Conservation (phyloP, 2,113 vertebrate species). For the Erinaceus europaeus region DNA sequence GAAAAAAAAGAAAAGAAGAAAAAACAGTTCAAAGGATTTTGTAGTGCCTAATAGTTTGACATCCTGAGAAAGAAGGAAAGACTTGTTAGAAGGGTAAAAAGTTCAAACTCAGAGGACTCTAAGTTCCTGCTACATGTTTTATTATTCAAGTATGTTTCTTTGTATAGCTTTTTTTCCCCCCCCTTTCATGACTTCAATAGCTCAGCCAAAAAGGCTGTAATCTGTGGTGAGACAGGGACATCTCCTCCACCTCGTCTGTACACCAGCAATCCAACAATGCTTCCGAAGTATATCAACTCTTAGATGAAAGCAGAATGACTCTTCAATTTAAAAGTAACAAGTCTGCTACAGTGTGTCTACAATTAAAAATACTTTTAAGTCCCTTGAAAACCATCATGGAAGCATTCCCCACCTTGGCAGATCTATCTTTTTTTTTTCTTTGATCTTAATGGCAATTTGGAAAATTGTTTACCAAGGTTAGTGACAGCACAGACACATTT, state of each 20-base stretch:
- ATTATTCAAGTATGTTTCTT: conserved; percentile 42
- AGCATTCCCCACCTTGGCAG: conserved; percentile 52
- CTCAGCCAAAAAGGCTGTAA: conserved; percentile 55
- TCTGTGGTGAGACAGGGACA: conserved; percentile 64
- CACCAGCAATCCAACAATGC: conserved; percentile 46
- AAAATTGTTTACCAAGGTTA: conserved; percentile 44
- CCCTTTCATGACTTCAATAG: conserved; percentile 60
- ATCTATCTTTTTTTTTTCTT: conserved; percentile 56
- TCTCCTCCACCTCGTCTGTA: not conserved
- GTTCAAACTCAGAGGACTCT: conserved; percentile 62
- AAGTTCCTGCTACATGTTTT: conserved; percentile 72
- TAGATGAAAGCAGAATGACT: conserved; percentile 71
- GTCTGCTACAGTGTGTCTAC: conserved; percentile 20
- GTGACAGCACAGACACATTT: not conserved
- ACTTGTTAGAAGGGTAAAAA: conserved; percentile 64
- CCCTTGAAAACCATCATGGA: conserved; percentile 59
- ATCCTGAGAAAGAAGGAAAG: conserved; percentile 34
- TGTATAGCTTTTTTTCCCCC: conserved; percentile 64
- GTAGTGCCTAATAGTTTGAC: conserved; percentile 25
- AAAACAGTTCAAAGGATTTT: not conserved
- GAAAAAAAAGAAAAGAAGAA: too few species aligned
- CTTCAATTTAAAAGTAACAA: conserved; percentile 69
- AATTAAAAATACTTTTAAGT: conserved; percentile 68
- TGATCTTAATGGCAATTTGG: conserved; percentile 69
- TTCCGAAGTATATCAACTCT: conserved; percentile 76